Evolutionary conservation across 2,113 vertebrate genomes (phyloP).

Genomic region (Cyanoderma ruficeps): DNA sequence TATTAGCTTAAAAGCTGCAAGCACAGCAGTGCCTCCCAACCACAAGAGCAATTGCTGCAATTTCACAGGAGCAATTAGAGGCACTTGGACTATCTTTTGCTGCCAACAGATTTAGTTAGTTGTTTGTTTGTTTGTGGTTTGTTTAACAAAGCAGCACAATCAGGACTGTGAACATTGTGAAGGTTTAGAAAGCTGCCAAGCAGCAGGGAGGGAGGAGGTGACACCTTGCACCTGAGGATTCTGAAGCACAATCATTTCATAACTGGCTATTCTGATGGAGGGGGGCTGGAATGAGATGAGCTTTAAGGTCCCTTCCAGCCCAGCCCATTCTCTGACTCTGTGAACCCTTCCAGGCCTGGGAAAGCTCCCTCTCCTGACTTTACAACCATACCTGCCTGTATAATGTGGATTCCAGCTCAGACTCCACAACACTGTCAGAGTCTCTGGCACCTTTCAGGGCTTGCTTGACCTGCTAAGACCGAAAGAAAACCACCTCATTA

Average conservation of each 20-base stretch:
- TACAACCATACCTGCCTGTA: conserved; percentile 71
- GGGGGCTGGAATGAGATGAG: fast-evolving
- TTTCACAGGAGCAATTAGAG: neutral
- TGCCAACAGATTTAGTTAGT: neutral
- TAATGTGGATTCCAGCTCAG: conserved; percentile 73
- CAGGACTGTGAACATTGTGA: neutral
- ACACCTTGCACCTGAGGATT: neutral
- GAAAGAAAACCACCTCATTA: neutral
- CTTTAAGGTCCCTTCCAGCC: neutral
- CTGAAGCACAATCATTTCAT: neutral
- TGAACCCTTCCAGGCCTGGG: neutral
- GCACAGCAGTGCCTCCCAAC: neutral
- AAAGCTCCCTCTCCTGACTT: neutral
- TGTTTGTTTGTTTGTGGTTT: neutral
- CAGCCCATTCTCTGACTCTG: neutral
- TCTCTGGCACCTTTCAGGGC: conserved; percentile 66
- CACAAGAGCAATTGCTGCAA: neutral
- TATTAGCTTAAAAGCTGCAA: neutral
- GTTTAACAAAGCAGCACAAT: neutral
- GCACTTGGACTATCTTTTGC: neutral
- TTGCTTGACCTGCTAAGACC: conserved; percentile 54
- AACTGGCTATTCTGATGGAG: neutral
- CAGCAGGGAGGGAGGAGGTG: neutral
- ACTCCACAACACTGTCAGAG: conserved; percentile 78
- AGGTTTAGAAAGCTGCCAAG: neutral